Evolutionary conservation across 2,113 vertebrate genomes (phyloP), one percentile per base, ranked within the genome.

Genomic region (Alligator sinensis): DNA sequence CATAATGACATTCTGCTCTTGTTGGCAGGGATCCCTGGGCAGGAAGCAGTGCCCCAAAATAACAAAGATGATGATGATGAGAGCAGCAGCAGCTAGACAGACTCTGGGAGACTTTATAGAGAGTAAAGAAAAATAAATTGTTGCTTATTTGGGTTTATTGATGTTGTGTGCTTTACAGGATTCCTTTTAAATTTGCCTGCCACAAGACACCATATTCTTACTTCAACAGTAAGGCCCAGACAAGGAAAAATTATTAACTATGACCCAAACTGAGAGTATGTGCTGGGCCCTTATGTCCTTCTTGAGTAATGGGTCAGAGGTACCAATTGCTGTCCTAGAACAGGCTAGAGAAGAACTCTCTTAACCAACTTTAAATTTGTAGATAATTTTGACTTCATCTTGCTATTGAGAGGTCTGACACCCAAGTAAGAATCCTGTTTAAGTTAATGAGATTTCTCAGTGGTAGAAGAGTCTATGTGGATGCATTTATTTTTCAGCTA

Each of bases 1-100:
- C 97, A 0, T 99, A 99, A 99, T 99, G 98, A 98, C 98, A 99
- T 99, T 98, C 98, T 99, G 98, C 98, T 99, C 98, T 97, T 96
- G 95, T 98, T 99, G 99, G 99, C 99, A 98, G 97, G 90, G 77
- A 97, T 98, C 98, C 97, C 97, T 93, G 84, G 89, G 75, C 81
- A 64, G 84, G 88, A 80, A 77, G 66, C 64, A 6, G 28, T 91
- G 89, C 88, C 94, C 90, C 86, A 77, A 88, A 92, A 96, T 61
- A 95, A 92, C 88, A 83, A 83, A 89, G 91, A 55, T 57, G 58
- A 90, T 89, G 95, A 92, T 95, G 97, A 75, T 30, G 87, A 88
- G 66, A 90, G 68, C 62, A 57, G 5, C 77, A 94, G 62, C 93
- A 88, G 91, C 94, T 86, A 72, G 1, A 0, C 62, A 38, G 25